These are phyloP conservation scores for Rhynchonycteris naso DNA, from an alignment of 2,797 vertebrate species.

Conservation along the genomic window DNA sequence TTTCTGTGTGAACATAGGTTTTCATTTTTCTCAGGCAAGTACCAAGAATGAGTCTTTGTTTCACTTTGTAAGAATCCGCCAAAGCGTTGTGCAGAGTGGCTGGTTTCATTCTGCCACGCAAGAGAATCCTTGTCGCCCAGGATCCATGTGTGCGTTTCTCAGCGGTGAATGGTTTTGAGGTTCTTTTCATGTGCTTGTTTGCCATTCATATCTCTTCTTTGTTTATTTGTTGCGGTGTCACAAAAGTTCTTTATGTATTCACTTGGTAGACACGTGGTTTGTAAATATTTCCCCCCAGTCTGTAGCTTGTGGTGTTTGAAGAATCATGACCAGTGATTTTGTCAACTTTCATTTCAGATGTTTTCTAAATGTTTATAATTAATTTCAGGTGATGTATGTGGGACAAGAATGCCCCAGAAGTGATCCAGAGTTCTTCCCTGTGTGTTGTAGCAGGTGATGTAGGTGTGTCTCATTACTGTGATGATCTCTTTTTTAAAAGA, in stretches of 20 bases:
- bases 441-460: background rate
- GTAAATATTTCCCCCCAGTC: background rate
- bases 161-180: background rate
- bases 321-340: background rate
- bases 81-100: background rate
- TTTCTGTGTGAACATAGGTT: background rate
- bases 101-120: background rate
- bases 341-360: background rate
- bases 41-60: background rate
- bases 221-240: background rate
- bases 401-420: background rate
- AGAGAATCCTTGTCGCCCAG: background rate
- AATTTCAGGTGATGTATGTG: background rate
- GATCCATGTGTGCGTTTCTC: background rate
- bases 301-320: background rate
- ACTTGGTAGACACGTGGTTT: background rate
- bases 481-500: background rate
- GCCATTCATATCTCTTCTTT: background rate
- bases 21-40: constrained; percentile 17
- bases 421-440: background rate
- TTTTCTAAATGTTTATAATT: background rate
- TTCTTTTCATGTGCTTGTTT: background rate
- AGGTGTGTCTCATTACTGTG: background rate
- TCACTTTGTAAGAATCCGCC: background rate
- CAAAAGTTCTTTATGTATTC: background rate